phyloP scores from a whole-genome alignment of 2,888 invertebrate species.

The Epiperipatus broadwayi region DNA sequence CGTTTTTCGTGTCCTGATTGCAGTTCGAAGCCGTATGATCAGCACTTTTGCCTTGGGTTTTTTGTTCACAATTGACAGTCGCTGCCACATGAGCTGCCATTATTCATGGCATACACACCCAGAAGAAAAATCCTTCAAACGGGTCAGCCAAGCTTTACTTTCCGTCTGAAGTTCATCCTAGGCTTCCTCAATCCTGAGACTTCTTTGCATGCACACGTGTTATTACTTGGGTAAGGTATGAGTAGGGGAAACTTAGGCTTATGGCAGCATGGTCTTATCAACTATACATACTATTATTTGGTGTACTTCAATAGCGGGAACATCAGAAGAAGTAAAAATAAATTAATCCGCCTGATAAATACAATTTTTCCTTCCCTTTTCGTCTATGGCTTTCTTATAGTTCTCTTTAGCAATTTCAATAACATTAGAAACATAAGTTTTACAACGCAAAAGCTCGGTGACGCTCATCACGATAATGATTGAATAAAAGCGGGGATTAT shows the following conservation, averaged over 20 bases:
- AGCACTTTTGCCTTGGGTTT: slow-evolving; percentile 18
- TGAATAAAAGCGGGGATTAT: too few species aligned
- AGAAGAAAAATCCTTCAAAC: slow-evolving; percentile 17
- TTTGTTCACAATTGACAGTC: slow-evolving; percentile 21
- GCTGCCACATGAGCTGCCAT: slow-evolving; percentile 19
- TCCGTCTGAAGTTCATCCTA: slow-evolving; percentile 12
- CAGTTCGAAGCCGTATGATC: slow-evolving; percentile 17
- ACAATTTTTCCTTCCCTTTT: too few species aligned
- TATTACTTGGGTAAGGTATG: slow-evolving; percentile 19
- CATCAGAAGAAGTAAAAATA: slow-evolving; percentile 23
- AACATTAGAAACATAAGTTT: too few species aligned
- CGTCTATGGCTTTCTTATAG: too few species aligned
- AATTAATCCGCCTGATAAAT: slow-evolving; percentile 28
- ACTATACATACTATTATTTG: slow-evolving; percentile 25
- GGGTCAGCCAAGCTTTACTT: slow-evolving; percentile 14
- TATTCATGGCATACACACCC: slow-evolving; percentile 20
- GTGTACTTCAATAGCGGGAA: slow-evolving; percentile 29
- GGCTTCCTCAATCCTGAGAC: background rate
- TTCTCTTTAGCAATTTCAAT: too few species aligned
- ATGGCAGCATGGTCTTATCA: slow-evolving; percentile 29
- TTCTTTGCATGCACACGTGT: slow-evolving; percentile 22
- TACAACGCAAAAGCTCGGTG: too few species aligned
- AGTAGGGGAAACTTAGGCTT: slow-evolving; percentile 24
- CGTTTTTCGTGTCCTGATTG: slow-evolving; percentile 18
- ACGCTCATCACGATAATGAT: too few species aligned